Evolutionary conservation across 2,113 vertebrate genomes (phyloP), one percentile per base, ranked within the genome.

Genomic region (Vulpes vulpes): DNA sequence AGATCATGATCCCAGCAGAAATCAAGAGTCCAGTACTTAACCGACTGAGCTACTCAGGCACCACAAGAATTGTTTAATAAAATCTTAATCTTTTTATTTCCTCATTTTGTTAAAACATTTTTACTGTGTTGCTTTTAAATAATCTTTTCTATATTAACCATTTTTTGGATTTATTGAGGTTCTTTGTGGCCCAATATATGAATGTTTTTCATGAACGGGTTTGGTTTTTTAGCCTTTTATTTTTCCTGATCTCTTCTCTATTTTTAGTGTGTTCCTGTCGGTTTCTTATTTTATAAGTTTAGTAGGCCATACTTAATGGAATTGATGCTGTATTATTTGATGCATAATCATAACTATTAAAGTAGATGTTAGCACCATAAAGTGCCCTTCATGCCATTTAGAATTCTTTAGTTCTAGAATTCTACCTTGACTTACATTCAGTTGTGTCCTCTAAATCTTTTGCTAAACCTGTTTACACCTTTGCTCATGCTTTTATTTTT

Each of bases 81-180:
- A 84, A 11, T 96, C n/a, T 79, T 79, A 65, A 83, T 30, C 5
- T 64, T 93, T 93, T 86, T 32, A 62, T 94, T 74, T 85, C 71
- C 38, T 86, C 17, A 79, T 79, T 85, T 85, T 8, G 19, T 78
- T 79, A 60, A 53, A 73, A 35, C 15, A 89, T 76, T 90, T 74
- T 90, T 84, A 38, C 35, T 67, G 49, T 57, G 27, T 88, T 35
- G 17, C 69, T 80, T 91, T 88, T 53, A 82, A 30, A 71, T 22
- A 38, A 32, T 57, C 30, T 93, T 87, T 91, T 71, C 57, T 90
- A 19, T 62, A 51, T 96, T 96, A 94, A 49, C 4, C 49, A 69
- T 7, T 38, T 53, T 60, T 81, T 81, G 51, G 91, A 19, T 74
- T 74, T 67, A 32, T 55, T 71, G 60, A 87, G 38, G 10, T 55